Percentiles rank a stretch among this genome's conserved stretches.
These are phyloP conservation scores for Archocentrus centrarchus DNA, from an alignment of 2,113 vertebrate species.

Conservation along the genomic window DNA sequence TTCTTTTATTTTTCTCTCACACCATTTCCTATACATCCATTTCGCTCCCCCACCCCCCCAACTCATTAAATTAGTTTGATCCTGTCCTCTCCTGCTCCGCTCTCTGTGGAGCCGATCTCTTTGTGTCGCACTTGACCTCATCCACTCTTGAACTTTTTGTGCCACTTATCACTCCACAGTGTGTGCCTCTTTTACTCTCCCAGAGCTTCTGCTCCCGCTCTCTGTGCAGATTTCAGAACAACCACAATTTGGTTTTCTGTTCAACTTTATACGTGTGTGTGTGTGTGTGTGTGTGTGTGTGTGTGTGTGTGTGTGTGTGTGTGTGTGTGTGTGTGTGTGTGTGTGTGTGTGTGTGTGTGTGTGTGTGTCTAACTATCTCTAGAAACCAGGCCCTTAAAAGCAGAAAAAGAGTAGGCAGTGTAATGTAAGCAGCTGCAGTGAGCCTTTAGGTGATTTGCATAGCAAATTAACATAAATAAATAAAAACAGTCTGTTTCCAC, in stretches of 20 bases:
- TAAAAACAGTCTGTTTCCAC: not conserved
- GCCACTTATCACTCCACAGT: not conserved
- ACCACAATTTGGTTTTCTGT: not conserved
- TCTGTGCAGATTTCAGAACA: not conserved
- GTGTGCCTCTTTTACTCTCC: not conserved
- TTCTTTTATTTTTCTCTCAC: conserved; percentile 5
- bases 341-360: too few relatives aligned
- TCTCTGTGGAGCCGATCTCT: conserved; percentile 56
- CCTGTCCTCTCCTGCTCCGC: not conserved
- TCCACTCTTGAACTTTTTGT: conserved; percentile 33
- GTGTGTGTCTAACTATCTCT: too few relatives aligned
- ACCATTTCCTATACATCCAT: conserved; percentile 8
- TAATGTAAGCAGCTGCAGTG: not conserved
- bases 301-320: too few relatives aligned
- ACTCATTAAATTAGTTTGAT: conserved; percentile 43
- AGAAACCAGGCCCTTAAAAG: not conserved
- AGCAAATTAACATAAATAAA: conserved; percentile 7
- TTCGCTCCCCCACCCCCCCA: not conserved
- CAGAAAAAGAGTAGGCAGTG: conserved; percentile 34
- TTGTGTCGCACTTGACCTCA: conserved; percentile 56
- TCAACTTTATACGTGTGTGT: not conserved
- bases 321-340: too few relatives aligned
- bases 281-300: too few relatives aligned
- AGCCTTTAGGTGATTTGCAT: conserved; percentile 45
- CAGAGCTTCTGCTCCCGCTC: not conserved